Conservation (phyloP, 2,113 vertebrate genomes). For the Mungos mungo region DNA sequence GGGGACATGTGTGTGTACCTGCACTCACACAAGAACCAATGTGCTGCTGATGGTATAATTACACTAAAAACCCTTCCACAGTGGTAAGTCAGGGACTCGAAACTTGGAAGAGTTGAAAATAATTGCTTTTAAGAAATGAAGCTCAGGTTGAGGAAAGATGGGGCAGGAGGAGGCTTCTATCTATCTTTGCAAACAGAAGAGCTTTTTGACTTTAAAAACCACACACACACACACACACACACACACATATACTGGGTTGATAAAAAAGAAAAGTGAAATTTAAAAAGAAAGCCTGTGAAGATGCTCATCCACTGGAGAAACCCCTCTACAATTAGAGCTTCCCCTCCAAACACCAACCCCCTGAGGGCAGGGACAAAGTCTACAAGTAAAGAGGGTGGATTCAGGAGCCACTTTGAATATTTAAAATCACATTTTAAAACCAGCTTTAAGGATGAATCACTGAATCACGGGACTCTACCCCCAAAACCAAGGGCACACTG, state of each 20-base stretch:
- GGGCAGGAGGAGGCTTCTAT: not conserved
- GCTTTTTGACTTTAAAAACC: not conserved
- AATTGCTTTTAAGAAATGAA: not conserved
- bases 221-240: not conserved
- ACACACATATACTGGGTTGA: not conserved
- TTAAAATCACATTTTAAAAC: not conserved
- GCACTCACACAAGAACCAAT: not conserved
- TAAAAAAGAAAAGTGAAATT: not conserved
- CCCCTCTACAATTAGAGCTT: not conserved
- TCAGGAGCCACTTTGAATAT: not conserved
- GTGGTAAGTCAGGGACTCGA: not conserved
- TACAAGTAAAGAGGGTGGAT: not conserved
- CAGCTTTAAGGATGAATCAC: not conserved
- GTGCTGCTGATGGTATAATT: not conserved
- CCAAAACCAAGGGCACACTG: too few species aligned
- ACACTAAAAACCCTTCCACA: not conserved
- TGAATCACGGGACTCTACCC: too few species aligned
- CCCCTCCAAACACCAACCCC: not conserved
- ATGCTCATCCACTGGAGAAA: not conserved
- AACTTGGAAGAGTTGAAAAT: not conserved
- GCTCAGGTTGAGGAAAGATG: not conserved
- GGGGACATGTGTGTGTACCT: not conserved
- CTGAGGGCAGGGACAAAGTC: not conserved
- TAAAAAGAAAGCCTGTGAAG: not conserved
- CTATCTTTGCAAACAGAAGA: not conserved